Percentiles rank a stretch among this genome's conserved stretches.
Conservation (phyloP, 2,113 vertebrate species). For the Equus quagga region DNA sequence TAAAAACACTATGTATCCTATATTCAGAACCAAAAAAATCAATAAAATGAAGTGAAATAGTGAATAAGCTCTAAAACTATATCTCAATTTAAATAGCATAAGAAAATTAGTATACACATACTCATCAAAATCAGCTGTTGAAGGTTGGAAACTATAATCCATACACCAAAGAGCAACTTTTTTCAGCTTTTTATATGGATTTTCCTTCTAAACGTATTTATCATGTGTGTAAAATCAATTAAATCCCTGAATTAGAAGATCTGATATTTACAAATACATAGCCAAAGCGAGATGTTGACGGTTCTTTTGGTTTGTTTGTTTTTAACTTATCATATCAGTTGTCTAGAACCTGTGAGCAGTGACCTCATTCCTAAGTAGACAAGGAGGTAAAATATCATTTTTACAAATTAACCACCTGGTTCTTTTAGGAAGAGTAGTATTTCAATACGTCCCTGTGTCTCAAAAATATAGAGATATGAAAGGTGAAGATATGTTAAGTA, state of each 20-base stretch:
- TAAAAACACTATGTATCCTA: not conserved
- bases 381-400: not conserved
- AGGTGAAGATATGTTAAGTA: not conserved
- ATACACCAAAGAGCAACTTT: not conserved
- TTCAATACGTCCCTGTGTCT: not conserved
- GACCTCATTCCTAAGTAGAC: not conserved
- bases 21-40: not conserved
- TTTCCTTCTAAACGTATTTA: constrained; percentile 5
- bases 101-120: not conserved
- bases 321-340: not conserved
- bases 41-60: not conserved
- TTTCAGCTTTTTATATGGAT: not conserved
- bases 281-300: not conserved
- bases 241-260: not conserved
- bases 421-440: constrained; percentile 47
- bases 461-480: constrained; percentile 39
- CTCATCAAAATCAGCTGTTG: constrained; percentile 21
- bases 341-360: not conserved
- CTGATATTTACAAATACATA: not conserved
- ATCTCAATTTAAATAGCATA: not conserved
- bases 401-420: constrained; percentile 61
- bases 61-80: not conserved
- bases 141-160: not conserved
- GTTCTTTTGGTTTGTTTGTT: not conserved
- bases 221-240: not conserved